phyloP scores from a whole-genome alignment of 2,113 vertebrate species.

The Sterna hirundo region DNA sequence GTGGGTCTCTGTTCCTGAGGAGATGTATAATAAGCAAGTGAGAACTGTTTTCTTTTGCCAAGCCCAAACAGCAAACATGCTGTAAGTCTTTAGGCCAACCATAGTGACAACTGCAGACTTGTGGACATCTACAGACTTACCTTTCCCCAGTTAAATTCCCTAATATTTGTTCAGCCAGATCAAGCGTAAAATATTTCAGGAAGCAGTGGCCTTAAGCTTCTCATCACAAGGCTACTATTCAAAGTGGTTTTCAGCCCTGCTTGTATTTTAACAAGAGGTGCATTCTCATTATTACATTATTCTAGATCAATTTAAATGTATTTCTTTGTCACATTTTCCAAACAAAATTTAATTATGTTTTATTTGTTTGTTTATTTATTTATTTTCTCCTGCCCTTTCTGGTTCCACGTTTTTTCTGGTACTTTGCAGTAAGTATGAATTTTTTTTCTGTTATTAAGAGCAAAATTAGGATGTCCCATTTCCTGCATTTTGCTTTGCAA shows the following conservation, averaged over 20 bases:
- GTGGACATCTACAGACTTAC: background rate
- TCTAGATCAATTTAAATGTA: background rate
- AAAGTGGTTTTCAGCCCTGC: background rate
- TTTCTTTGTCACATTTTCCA: background rate
- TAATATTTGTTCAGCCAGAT: background rate
- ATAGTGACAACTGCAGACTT: background rate
- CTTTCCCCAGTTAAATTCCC: background rate
- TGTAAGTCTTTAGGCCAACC: background rate
- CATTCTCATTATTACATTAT: background rate
- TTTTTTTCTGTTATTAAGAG: background rate
- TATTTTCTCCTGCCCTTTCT: background rate
- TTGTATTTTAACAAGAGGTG: background rate
- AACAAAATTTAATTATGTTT: background rate
- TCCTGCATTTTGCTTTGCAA: background rate
- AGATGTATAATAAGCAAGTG: background rate
- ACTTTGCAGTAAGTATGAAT: background rate
- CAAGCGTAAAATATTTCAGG: background rate
- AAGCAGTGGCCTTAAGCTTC: background rate
- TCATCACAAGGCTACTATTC: background rate
- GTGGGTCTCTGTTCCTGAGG: background rate
- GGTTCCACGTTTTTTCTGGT: background rate
- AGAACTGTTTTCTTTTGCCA: background rate
- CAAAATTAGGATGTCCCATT: background rate
- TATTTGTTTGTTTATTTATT: background rate
- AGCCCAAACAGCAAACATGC: background rate